Conservation (phyloP, 2,797 vertebrate species). For the Coregonus ussuriensis region DNA sequence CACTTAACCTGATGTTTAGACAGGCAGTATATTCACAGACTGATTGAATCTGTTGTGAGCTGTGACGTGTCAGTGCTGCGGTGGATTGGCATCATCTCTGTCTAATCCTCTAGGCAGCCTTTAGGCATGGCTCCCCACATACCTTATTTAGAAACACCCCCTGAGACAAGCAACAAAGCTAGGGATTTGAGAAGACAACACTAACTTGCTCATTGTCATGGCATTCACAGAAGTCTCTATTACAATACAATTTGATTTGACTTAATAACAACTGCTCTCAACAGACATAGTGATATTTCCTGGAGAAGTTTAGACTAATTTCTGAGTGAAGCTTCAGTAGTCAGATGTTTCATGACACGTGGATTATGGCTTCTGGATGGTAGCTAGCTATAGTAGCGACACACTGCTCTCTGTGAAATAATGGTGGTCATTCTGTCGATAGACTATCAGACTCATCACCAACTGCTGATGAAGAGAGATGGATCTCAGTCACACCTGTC, state of each 20-base stretch:
- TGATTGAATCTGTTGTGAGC: neutral
- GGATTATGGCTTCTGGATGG: neutral
- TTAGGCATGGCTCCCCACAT: conserved; percentile 34
- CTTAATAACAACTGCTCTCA: conserved; percentile 32
- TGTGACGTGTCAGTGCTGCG: conserved; percentile 40
- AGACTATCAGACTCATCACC: neutral
- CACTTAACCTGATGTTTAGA: too few species aligned
- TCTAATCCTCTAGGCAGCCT: conserved; percentile 54
- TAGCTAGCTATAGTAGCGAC: neutral
- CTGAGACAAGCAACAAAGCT: conserved; percentile 39
- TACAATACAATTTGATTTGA: too few species aligned
- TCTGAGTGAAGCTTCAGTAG: neutral
- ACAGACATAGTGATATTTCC: neutral
- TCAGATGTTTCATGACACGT: too few species aligned
- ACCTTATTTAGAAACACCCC: conserved; percentile 55
- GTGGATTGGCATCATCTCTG: conserved; percentile 49
- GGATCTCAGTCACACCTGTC: neutral
- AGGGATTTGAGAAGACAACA: conserved; percentile 51
- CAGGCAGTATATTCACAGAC: too few species aligned
- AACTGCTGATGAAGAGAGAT: neutral
- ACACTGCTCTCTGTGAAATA: neutral
- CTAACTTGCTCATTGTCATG: neutral
- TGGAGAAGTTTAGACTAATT: neutral
- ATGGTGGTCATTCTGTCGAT: neutral
- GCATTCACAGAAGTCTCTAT: neutral